Evolutionary conservation across 2,797 vertebrate species (phyloP), one percentile per base, ranked within the genome.

Genomic region (Leucoraja ocellata): DNA sequence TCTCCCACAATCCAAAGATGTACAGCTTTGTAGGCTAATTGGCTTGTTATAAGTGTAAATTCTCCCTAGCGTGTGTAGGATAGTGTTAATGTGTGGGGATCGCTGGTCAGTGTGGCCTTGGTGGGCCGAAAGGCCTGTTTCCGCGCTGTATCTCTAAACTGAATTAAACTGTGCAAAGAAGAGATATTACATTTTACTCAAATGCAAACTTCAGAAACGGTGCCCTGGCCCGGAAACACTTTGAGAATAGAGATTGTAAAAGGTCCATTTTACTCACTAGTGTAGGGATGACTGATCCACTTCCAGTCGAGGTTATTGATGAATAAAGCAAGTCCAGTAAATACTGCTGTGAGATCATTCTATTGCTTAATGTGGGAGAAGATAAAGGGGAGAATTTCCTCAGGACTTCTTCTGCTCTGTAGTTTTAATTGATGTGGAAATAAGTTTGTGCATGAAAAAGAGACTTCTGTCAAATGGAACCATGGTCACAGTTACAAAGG

Each of bases 311-410:
- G 16, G 5, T 68, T 58, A n/a, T 4, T 32, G 9, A 32, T 88
- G 6, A 32, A 14, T 21, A 36, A 65, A 4, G 10, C 80, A 13
- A 25, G 77, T 78, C n/a, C 61, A 65, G 4, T 14, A 32, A 18
- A 65, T n/a, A 65, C 84, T 32, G 16, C 4, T 63, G 36, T 18
- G 2, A 65, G n/a, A 65, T 68, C n/a, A 65, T 88, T 36, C 61
- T 88, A n/a, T 88, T 88, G 3, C 7, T 88, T 63, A 88, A 68
- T 65, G 65, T 88, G n/a, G 14, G 13, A 88, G 84, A 88, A 88
- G 68, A 65, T 68, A 65, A 68, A 63, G 9, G 80, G 61, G 14
- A 65, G n/a, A 88, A 68, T 68, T 68, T 88, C 14, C 61, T 88
- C 3, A n/a, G 63, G 84, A 63, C 14, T 36, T 68, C n/a, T 68